These are phyloP conservation scores for Psittacula cyanocephala DNA, from an alignment of 2,113 vertebrate genomes.

Conservation along the genomic window DNA sequence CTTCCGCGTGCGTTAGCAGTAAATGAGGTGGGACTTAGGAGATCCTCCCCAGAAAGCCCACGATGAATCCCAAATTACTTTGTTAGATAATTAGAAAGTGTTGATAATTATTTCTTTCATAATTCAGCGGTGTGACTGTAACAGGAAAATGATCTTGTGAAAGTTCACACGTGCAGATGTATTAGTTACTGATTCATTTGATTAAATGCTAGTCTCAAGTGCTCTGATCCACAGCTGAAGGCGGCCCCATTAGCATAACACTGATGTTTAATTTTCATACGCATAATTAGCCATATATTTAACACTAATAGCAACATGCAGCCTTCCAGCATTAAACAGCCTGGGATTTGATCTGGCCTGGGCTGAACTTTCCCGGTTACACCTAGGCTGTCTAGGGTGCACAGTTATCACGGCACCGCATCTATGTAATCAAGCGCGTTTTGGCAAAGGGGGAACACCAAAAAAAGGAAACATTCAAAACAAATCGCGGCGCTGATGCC, in stretches of 20 bases:
- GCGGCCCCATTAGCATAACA: constrained; percentile 97
- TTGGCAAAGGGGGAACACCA: constrained; percentile 75
- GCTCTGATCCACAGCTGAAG: constrained; percentile 91
- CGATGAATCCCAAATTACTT: constrained; percentile 78
- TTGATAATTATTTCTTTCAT: constrained; percentile 81
- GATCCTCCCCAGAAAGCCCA: constrained; percentile 62
- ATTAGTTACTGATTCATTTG: constrained; percentile 90
- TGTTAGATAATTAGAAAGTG: constrained; percentile 81
- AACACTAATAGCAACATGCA: constrained; percentile 90
- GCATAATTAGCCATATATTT: constrained; percentile 99
- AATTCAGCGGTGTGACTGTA: constrained; percentile 76
- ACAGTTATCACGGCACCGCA: constrained; percentile 58
- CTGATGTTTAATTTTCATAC: constrained; percentile 99
- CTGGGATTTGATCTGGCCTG: constrained; percentile 80
- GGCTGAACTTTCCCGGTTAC: constrained; percentile 76
- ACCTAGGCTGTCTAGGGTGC: constrained; percentile 72
- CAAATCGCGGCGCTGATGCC: constrained; percentile 61
- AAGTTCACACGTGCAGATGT: constrained; percentile 87
- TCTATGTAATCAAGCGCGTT: constrained; percentile 72
- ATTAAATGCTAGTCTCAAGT: constrained; percentile 95
- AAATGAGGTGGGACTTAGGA: constrained; percentile 58
- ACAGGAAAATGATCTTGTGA: constrained; percentile 79
- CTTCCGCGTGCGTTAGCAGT: constrained; percentile 42
- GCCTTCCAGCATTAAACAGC: constrained; percentile 85
- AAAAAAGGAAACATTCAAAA: constrained; percentile 72